These are phyloP conservation scores for Trialeurodes vaporariorum DNA, from an alignment of 1,140 invertebrate genomes.

Conservation along the genomic window DNA sequence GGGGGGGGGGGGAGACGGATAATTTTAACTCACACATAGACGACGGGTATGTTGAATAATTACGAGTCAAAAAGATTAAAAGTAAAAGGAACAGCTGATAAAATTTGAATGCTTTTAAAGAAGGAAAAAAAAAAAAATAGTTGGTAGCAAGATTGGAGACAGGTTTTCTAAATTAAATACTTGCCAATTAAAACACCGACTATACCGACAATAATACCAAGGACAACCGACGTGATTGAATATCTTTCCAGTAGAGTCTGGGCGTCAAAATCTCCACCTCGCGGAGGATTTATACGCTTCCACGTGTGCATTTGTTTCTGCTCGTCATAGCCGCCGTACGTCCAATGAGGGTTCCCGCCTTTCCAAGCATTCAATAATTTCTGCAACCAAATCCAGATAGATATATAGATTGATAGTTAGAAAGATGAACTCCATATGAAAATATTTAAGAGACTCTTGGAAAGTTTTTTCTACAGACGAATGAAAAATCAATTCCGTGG, in stretches of 20 bases:
- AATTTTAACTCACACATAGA: too few species aligned
- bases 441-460: too few species aligned
- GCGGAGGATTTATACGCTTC: neutral
- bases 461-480: too few species aligned
- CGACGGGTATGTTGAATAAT: too few species aligned
- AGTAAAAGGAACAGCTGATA: too few species aligned
- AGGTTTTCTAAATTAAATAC: neutral
- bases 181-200: neutral
- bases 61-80: too few species aligned
- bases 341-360: neutral
- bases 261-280: neutral
- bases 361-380: neutral
- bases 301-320: neutral
- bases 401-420: too few species aligned
- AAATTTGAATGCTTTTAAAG: neutral
- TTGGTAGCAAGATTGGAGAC: too few species aligned
- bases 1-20: too few species aligned
- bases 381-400: too few species aligned
- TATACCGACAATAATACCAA: neutral
- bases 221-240: neutral
- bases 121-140: neutral
- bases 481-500: too few species aligned
- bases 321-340: neutral
- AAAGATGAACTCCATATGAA: too few species aligned
- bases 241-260: neutral